Base-by-base conservation (phyloP, 2,797 vertebrate species). In the Synanceia verrucosa region DNA sequence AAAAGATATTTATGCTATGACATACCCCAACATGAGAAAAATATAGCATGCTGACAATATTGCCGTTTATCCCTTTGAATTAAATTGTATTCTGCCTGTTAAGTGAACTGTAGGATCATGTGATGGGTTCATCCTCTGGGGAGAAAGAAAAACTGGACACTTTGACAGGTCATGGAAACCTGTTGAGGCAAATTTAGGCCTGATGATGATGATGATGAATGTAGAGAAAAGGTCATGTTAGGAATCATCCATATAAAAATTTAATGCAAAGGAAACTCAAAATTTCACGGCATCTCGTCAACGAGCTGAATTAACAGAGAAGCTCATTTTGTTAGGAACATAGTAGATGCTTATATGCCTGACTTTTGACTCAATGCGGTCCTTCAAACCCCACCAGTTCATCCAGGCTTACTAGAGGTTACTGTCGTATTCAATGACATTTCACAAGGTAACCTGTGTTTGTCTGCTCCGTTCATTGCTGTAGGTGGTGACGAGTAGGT, bases 401-500 rank as follows among this genome's bases (percentile, higher is more conserved):
- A n/a, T n/a, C n/a, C n/a, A n/a, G n/a, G n/a, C n/a, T n/a, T n/a
- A n/a, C n/a, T n/a, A n/a, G n/a, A n/a, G n/a, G n/a, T n/a, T n/a
- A n/a, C n/a, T 51, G 37, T 59, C 12, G 11, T 11, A 44, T 43
- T 23, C 9, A 43, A 44, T 73, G 65, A 53, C 29, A 3, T 43
- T 43, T 67, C 28, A 64, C 29, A 12, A 44, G 56, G 63, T 56
- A 73, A 63, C 44, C 39, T 10, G 6, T 46, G 37, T 73, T 64
- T 63, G 18, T 41, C 26, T n/a, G n/a, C n/a, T 58, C n/a, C 43
- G 10, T 21, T 71, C 36, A 18, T 55, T 1, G 31, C 24, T 46
- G 70, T 65, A 39, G 67, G 23, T 41, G 62, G 33, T 48, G 53
- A 66, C 60, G 60, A 72, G 76, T 46, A 10, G 36, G 43, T 53